Evolutionary conservation across 1,140 invertebrate genomes (phyloP).

Genomic region (Hormaphis cornu): DNA sequence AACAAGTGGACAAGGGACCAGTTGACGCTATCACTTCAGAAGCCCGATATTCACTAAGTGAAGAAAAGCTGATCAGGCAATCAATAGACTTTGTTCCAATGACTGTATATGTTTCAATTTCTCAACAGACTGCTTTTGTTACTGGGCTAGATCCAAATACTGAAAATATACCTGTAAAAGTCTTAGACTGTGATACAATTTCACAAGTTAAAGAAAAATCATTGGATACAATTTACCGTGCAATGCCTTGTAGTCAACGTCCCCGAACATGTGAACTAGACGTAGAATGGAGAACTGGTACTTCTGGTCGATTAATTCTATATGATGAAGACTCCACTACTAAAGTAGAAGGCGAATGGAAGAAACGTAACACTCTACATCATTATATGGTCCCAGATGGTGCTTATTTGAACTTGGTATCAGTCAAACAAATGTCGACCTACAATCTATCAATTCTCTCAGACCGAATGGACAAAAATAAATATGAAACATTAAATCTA

Average conservation of each 20-base stretch:
- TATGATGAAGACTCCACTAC: conserved; percentile 96
- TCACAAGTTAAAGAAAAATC: conserved; percentile 99
- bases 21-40: conserved; percentile 97
- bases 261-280: conserved; percentile 93
- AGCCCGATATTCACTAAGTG: conserved; percentile 93
- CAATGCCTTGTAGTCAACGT: conserved; percentile 88
- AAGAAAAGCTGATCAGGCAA: conserved; percentile 96
- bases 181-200: conserved; percentile 98
- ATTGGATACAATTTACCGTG: conserved; percentile 92
- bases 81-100: conserved; percentile 93
- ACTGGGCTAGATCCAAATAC: conserved; percentile 76
- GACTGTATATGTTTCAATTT: conserved; percentile 89
- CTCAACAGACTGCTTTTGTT: conserved; percentile 82
- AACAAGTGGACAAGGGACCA: conserved; percentile 98
- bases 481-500: conserved; percentile 83
- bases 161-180: conserved; percentile 89
- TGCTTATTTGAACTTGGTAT: conserved; percentile 85
- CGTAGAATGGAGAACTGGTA: conserved; percentile 89
- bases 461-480: conserved; percentile 87
- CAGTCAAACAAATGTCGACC: conserved; percentile 82
- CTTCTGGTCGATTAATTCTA: conserved; percentile 78
- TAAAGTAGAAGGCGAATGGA: conserved; percentile 92
- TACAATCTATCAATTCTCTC: conserved; percentile 93
- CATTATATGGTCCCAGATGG: conserved; percentile 95
- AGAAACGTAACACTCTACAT: conserved; percentile 89